Evolutionary conservation across 2,113 vertebrate genomes (phyloP).

Genomic region (Centrocercus urophasianus): DNA sequence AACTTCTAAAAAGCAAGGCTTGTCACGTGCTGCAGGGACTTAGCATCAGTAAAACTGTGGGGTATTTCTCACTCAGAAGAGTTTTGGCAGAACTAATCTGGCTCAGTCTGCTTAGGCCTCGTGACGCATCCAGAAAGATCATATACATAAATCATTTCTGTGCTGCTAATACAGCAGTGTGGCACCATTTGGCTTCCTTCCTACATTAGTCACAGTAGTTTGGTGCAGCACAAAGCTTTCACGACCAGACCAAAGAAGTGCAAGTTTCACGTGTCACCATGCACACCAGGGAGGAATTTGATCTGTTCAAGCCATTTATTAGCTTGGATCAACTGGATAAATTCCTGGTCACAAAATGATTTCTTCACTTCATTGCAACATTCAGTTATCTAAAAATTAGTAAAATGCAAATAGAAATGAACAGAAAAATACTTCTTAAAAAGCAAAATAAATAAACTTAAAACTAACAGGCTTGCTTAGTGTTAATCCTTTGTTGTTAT

Average conservation of each 20-base stretch:
- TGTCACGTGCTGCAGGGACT: not conserved
- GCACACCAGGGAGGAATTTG: not conserved
- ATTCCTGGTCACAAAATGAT: too few species aligned
- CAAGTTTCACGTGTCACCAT: slow-evolving; percentile 1
- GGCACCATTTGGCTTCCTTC: slow-evolving; percentile 4
- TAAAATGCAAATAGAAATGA: too few species aligned
- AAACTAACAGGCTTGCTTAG: too few species aligned
- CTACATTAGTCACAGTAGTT: slow-evolving; percentile 26
- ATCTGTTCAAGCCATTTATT: too few species aligned
- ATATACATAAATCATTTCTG: not conserved
- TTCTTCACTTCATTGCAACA: too few species aligned
- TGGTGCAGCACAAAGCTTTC: slow-evolving; percentile 6
- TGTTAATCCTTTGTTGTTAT: too few species aligned
- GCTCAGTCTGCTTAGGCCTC: not conserved
- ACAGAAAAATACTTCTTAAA: too few species aligned
- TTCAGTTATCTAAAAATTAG: too few species aligned
- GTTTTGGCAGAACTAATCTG: not conserved
- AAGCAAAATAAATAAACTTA: too few species aligned
- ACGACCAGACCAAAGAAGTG: not conserved
- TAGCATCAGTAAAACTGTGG: not conserved
- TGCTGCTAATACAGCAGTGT: too few species aligned
- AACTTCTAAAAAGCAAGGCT: not conserved
- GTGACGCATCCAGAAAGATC: not conserved
- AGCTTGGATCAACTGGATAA: too few species aligned
- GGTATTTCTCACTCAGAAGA: not conserved